A percentile compares a stretch with the other conserved stretches of the same genome.
Evolutionary conservation across 2,113 vertebrate species (phyloP).

Genomic region (Megaceryle torquata): DNA sequence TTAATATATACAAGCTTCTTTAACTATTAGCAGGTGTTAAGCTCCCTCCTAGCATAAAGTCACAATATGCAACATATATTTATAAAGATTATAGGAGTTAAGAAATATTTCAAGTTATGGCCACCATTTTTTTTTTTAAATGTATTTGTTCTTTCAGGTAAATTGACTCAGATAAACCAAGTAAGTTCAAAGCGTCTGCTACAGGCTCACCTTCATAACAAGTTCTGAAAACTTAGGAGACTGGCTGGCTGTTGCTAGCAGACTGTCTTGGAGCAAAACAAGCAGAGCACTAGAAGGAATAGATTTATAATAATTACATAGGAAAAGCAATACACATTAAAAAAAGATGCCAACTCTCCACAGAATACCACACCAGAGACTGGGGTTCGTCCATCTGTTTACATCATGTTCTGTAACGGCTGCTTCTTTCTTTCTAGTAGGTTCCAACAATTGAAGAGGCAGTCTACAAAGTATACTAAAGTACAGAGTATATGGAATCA

Average conservation of each 20-base stretch:
- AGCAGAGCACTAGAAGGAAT: constrained; percentile 84
- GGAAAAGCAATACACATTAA: neutral
- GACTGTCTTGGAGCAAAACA: constrained; percentile 93
- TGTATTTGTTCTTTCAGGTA: neutral
- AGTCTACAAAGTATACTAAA: neutral
- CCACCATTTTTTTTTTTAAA: neutral
- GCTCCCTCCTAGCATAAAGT: neutral
- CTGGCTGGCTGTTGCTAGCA: constrained; percentile 84
- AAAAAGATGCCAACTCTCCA: neutral
- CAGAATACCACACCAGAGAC: neutral
- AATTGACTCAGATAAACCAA: neutral
- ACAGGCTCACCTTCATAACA: constrained; percentile 90
- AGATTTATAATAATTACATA: neutral
- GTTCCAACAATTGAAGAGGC: neutral
- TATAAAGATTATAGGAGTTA: neutral
- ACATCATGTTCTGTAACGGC: neutral
- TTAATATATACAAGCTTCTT: neutral
- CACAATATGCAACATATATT: neutral
- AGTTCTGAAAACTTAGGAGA: constrained; percentile 94
- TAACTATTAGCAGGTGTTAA: neutral
- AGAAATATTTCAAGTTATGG: neutral
- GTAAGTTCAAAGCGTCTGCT: neutral
- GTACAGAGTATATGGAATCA: neutral
- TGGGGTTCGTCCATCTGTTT: neutral
- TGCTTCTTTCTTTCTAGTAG: neutral